Conservation (phyloP, 1,140 invertebrate species). For the Achroia grisella region DNA sequence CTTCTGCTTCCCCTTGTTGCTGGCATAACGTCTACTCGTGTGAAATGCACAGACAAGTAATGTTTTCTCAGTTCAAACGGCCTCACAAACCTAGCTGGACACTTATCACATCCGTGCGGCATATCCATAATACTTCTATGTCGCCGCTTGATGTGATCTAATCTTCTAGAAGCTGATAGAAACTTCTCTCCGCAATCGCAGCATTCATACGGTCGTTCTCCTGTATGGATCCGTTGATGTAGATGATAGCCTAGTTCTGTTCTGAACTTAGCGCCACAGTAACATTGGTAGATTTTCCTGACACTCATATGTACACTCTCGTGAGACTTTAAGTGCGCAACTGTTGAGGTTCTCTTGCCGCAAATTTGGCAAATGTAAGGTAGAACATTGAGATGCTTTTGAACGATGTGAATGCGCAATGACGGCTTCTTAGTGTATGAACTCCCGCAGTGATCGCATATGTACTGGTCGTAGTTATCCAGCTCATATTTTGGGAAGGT, state of each 20-base stretch:
- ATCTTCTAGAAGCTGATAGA: slow-evolving; percentile 50
- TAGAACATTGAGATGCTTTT: slow-evolving; percentile 60
- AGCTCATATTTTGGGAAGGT: slow-evolving; percentile 1
- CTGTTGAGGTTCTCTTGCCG: slow-evolving; percentile 53
- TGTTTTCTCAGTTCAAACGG: slow-evolving; percentile 54
- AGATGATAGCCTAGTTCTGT: slow-evolving; percentile 46
- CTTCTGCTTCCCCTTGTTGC: neutral
- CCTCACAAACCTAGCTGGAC: slow-evolving; percentile 38
- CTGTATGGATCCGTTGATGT: slow-evolving; percentile 78
- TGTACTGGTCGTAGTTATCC: slow-evolving; percentile 17
- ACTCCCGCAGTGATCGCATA: slow-evolving; percentile 53
- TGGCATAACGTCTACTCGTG: neutral
- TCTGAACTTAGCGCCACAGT: slow-evolving; percentile 48
- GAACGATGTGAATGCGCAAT: slow-evolving; percentile 54
- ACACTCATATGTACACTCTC: slow-evolving; percentile 43
- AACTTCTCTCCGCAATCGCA: slow-evolving; percentile 77
- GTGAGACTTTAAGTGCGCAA: slow-evolving; percentile 56
- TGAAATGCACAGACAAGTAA: slow-evolving; percentile 18
- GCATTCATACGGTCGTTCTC: slow-evolving; percentile 84
- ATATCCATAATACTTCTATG: slow-evolving; percentile 37
- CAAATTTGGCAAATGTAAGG: slow-evolving; percentile 55
- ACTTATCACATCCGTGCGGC: slow-evolving; percentile 37
- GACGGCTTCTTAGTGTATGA: slow-evolving; percentile 53
- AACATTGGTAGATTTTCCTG: slow-evolving; percentile 45
- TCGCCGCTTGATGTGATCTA: slow-evolving; percentile 54